phyloP scores from a whole-genome alignment of 2,113 vertebrate genomes.

The Anseranas semipalmata region DNA sequence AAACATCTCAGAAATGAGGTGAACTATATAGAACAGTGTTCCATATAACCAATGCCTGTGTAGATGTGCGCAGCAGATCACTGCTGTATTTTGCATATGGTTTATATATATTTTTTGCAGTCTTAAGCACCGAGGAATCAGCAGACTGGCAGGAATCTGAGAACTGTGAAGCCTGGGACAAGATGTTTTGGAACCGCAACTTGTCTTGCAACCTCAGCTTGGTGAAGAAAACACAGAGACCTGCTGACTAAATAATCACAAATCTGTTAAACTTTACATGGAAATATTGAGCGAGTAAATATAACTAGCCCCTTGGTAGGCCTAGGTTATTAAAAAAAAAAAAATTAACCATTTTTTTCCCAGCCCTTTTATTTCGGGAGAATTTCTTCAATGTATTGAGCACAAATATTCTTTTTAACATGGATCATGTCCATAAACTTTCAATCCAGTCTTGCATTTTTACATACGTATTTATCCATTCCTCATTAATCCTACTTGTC shows the following conservation, averaged over 20 bases:
- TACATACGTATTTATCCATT: neutral
- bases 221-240: neutral
- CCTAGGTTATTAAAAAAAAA: neutral
- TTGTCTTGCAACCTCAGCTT: neutral
- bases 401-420: neutral
- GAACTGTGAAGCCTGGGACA: neutral
- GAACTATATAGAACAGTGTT: neutral
- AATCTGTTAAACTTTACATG: neutral
- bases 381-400: neutral
- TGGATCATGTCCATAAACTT: neutral
- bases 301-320: neutral
- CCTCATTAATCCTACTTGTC: neutral
- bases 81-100: neutral
- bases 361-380: neutral
- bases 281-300: neutral
- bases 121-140: neutral
- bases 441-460: neutral
- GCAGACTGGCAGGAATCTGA: neutral
- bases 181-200: neutral
- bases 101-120: neutral
- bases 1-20: neutral
- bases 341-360: neutral
- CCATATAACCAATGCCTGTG: neutral
- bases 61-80: neutral
- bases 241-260: neutral